phyloP scores from a whole-genome alignment of 2,888 invertebrate genomes.

The Cyaniris semiargus region DNA sequence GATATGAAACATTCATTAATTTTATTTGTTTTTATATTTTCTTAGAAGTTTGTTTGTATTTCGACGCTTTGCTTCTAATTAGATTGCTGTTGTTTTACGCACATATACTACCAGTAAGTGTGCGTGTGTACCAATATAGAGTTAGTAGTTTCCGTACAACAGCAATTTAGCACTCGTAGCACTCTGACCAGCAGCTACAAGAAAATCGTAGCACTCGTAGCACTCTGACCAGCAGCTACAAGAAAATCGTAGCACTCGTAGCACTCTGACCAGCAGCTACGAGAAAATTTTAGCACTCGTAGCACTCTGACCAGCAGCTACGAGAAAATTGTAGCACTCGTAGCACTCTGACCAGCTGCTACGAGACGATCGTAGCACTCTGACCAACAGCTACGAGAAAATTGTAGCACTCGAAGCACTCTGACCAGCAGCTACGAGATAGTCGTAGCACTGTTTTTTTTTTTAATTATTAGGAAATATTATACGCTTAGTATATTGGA shows the following conservation, averaged over 20 bases:
- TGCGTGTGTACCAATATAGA: not conserved
- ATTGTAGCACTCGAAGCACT: not conserved
- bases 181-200: not conserved
- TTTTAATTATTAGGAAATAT: no score
- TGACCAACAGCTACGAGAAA: no score
- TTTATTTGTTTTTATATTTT: not conserved
- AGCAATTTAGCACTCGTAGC: not conserved
- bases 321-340: not conserved
- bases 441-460: not conserved
- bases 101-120: not conserved
- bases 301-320: not conserved
- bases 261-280: not conserved
- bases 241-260: not conserved
- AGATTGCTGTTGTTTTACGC: not conserved
- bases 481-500: not conserved
- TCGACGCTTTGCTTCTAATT: not conserved
- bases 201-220: not conserved
- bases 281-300: not conserved
- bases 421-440: not conserved
- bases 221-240: not conserved
- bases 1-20: not conserved
- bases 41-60: not conserved
- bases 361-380: not conserved
- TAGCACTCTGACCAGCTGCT: not conserved
- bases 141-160: not conserved